These are phyloP conservation scores for Megalops atlanticus DNA, from an alignment of 2,113 vertebrate genomes.

Conservation along the genomic window DNA sequence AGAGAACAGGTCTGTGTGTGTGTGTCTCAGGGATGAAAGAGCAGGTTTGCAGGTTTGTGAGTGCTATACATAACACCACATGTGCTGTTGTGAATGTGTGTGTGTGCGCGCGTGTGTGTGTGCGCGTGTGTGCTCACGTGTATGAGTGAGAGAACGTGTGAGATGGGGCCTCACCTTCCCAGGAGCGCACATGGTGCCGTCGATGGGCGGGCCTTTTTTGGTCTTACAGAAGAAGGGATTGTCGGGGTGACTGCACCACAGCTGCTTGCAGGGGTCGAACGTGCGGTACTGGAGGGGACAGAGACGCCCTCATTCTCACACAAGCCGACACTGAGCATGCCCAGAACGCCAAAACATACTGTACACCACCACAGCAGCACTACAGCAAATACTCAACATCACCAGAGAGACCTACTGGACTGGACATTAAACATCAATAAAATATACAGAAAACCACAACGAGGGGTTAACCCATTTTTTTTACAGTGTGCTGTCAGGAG, in stretches of 20 bases:
- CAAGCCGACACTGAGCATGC: constrained; percentile 13
- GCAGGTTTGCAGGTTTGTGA: not conserved
- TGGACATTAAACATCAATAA: constrained; percentile 16
- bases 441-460: constrained; percentile 16
- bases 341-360: not conserved
- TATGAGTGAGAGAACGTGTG: no score
- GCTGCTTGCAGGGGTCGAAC: constrained; percentile 94
- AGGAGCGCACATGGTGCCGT: constrained; percentile 91
- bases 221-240: constrained; percentile 99
- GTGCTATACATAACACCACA: not conserved
- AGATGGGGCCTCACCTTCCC: constrained; percentile 78
- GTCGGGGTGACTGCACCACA: constrained; percentile 97
- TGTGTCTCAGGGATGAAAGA: not conserved
- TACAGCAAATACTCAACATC: constrained; percentile 7
- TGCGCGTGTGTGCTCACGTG: not conserved
- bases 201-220: constrained; percentile 95
- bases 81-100: not conserved
- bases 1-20: not conserved
- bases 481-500: constrained; percentile 18
- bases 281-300: constrained; percentile 84
- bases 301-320: constrained; percentile 47
- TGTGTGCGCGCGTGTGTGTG: not conserved
- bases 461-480: not conserved
- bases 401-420: constrained; percentile 18
- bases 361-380: not conserved